phyloP scores from a whole-genome alignment of 2,888 invertebrate species.

The Steromphala cineraria region DNA sequence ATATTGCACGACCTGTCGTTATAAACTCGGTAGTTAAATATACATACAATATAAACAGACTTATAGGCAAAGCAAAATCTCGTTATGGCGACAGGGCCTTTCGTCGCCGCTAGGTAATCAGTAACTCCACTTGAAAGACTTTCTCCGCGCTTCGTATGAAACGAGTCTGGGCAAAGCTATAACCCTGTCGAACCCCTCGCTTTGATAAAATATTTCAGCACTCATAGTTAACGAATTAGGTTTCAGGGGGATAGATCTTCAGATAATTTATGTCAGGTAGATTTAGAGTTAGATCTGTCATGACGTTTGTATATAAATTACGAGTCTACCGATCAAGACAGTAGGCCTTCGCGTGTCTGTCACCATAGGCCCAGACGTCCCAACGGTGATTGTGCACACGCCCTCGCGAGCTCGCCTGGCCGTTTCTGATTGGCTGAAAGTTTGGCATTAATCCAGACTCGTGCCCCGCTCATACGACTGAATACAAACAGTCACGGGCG shows the following conservation, averaged over 20 bases:
- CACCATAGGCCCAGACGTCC: not conserved
- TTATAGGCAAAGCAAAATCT: too few species aligned
- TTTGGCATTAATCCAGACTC: constrained; percentile 2
- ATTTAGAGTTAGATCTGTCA: not conserved
- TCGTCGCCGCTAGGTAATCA: too few species aligned
- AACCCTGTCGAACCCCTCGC: not conserved
- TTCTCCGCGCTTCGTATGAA: not conserved
- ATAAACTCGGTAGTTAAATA: too few species aligned
- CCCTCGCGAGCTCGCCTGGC: not conserved
- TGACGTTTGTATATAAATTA: not conserved
- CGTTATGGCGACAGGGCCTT: too few species aligned
- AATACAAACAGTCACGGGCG: not conserved
- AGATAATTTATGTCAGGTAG: not conserved
- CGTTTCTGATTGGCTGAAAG: not conserved
- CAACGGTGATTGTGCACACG: not conserved
- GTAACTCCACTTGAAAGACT: too few species aligned
- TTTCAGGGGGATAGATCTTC: not conserved
- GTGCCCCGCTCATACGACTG: not conserved
- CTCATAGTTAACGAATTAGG: not conserved
- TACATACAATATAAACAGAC: too few species aligned
- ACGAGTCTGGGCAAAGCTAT: not conserved
- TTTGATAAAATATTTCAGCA: not conserved
- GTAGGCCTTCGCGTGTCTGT: not conserved
- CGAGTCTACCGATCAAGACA: not conserved
- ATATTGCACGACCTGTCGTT: too few species aligned